Conservation (phyloP, 2,113 vertebrate species). For the Phyllostomus discolor region DNA sequence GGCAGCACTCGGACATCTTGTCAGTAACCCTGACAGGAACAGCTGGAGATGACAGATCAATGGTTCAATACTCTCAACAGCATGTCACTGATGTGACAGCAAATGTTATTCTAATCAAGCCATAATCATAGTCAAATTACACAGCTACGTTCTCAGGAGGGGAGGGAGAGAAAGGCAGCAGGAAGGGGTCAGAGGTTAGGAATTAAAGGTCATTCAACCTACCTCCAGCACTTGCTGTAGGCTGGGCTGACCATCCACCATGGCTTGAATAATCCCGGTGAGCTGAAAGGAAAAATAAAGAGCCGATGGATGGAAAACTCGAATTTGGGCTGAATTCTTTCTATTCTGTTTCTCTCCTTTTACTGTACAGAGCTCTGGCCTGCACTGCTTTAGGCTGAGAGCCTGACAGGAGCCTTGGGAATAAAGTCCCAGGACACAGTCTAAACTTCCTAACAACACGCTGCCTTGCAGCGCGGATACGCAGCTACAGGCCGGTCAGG, state of each 20-base stretch:
- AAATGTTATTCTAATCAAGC: constrained; percentile 87
- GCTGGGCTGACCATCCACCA: constrained; percentile 88
- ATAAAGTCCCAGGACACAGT: neutral
- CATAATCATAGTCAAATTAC: constrained; percentile 86
- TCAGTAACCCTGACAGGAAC: constrained; percentile 83
- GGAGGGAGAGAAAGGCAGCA: constrained; percentile 59
- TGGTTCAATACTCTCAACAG: constrained; percentile 84
- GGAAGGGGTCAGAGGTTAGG: constrained; percentile 76
- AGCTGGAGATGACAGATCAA: constrained; percentile 89
- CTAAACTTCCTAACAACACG: neutral
- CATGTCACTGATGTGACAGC: constrained; percentile 83
- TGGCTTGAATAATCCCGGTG: constrained; percentile 88
- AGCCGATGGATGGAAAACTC: constrained; percentile 48
- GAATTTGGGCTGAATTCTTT: neutral
- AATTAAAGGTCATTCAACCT: constrained; percentile 83
- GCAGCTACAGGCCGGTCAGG: neutral
- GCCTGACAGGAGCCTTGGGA: neutral
- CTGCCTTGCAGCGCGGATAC: neutral
- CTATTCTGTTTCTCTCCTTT: neutral
- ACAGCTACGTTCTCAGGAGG: constrained; percentile 79
- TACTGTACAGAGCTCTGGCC: neutral
- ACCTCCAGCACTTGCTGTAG: constrained; percentile 89
- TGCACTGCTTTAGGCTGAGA: constrained; percentile 25
- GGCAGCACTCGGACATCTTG: constrained; percentile 78
- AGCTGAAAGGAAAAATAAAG: constrained; percentile 82